Base-by-base conservation (phyloP, 1,140 invertebrate species). In the Tenebrio molitor region DNA sequence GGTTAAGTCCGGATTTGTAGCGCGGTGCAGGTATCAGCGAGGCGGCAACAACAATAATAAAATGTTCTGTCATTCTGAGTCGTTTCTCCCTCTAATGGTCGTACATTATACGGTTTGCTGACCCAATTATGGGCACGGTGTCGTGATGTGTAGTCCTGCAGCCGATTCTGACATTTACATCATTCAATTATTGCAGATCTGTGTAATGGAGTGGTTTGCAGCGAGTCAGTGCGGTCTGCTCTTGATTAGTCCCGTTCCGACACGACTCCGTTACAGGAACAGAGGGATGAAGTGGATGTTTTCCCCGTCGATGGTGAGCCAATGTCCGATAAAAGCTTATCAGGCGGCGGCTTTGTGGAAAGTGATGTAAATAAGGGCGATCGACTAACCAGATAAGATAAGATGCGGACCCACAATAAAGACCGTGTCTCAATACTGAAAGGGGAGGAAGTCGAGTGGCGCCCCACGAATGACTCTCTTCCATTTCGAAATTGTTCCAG, bases 161-260 rank as follows among this genome's bases (percentile, higher is more conserved):
- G 29, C 25, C 23, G 50, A 58, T 58, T 25, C 50, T 25, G 23
- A 58, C 50, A 53, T 53, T 23, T 53, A 65, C 39, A 66, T 46
- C 64, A 21, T 42, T 66, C 42, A 66, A 66, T 66, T 66, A 66
- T 44, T 66, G 64, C 64, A 42, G 34, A 44, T 66, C 23, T 29
- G 12, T 65, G 29, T 36, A 65, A 21, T 39, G 29, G 62, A 65
- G 15, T 65, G 62, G 39, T 65, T 36, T 21, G 33, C 62, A 65
- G 15, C 39, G 62, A 65, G 33, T 65, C 29, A n/a, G 62, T 65
- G 39, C 62, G 34, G 62, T 41, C 16, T 7, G 39, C 17, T 16
- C 62, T 14, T 65, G 23, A 41, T 65, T 65, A n/a, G 15, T 21
- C 16, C 17, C n/a, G 34, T 21, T 21, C 17, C 10, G 15, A 17